A percentile compares a stretch with the other conserved stretches of the same genome.
These are phyloP conservation scores for Mormoops blainvillei DNA, from an alignment of 2,113 vertebrate species.

Conservation along the genomic window DNA sequence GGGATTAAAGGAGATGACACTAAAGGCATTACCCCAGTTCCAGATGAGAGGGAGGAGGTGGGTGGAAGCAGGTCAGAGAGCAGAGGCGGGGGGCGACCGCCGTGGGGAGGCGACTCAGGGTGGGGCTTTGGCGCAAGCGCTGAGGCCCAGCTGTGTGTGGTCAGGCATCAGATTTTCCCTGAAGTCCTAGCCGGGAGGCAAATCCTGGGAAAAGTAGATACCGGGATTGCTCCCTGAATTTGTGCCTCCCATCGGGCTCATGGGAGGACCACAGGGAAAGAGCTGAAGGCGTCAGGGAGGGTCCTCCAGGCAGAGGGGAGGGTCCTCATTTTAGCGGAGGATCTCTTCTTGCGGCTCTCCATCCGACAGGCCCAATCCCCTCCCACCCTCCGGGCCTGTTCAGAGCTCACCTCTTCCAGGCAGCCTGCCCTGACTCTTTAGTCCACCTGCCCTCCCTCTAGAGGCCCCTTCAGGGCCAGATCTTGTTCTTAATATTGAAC, in stretches of 20 bases:
- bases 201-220: not conserved
- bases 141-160: not conserved
- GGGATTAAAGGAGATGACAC: not conserved
- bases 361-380: not conserved
- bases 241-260: not conserved
- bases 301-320: not conserved
- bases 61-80: not conserved
- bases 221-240: not conserved
- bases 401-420: not conserved
- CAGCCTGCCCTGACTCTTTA: not conserved
- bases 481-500: not conserved
- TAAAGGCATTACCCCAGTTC: no score
- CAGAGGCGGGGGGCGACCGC: not conserved
- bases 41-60: not conserved
- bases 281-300: not conserved
- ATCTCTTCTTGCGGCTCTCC: not conserved
- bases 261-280: not conserved
- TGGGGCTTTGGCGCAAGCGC: not conserved
- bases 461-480: no score
- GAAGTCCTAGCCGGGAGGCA: not conserved
- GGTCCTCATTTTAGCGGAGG: fast-evolving
- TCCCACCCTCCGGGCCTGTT: not conserved
- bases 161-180: not conserved
- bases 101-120: not conserved
- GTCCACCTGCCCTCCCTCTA: not conserved